Conservation (phyloP, 2,888 invertebrate species). For the Prosopocoilus inquinatus region DNA sequence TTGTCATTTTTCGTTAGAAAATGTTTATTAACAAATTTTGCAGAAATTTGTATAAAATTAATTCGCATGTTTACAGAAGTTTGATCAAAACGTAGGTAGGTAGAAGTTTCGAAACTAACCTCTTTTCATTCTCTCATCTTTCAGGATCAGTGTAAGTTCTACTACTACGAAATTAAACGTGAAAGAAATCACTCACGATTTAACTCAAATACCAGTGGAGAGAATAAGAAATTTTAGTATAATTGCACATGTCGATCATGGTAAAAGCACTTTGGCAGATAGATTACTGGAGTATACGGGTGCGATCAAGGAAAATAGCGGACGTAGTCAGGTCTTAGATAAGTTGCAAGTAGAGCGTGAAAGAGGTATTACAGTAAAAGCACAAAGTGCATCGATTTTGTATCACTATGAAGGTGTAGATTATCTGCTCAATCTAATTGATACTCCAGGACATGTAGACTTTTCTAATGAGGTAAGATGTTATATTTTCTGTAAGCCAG, state of each 20-base stretch:
- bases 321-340: constrained; percentile 72
- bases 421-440: constrained; percentile 91
- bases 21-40: no score
- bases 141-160: no score
- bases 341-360: constrained; percentile 88
- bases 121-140: no score
- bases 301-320: constrained; percentile 64
- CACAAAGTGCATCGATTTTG: constrained; percentile 88
- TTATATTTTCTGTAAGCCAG: not conserved
- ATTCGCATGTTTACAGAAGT: no score
- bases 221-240: constrained; percentile 91
- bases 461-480: constrained; percentile 85
- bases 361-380: constrained; percentile 97
- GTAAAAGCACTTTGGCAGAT: constrained; percentile 96
- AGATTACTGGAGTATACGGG: constrained; percentile 91
- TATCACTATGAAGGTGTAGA: constrained; percentile 67
- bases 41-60: no score
- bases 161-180: not conserved
- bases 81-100: no score
- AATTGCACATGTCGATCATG: constrained; percentile 99
- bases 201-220: constrained; percentile 48
- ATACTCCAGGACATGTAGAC: constrained; percentile 98
- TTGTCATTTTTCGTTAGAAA: no score
- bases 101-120: no score
- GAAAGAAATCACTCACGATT: not conserved